Percentiles rank a stretch among this genome's conserved stretches.
Evolutionary conservation across 2,113 vertebrate species (phyloP).

Genomic region (Asarcornis scutulata): DNA sequence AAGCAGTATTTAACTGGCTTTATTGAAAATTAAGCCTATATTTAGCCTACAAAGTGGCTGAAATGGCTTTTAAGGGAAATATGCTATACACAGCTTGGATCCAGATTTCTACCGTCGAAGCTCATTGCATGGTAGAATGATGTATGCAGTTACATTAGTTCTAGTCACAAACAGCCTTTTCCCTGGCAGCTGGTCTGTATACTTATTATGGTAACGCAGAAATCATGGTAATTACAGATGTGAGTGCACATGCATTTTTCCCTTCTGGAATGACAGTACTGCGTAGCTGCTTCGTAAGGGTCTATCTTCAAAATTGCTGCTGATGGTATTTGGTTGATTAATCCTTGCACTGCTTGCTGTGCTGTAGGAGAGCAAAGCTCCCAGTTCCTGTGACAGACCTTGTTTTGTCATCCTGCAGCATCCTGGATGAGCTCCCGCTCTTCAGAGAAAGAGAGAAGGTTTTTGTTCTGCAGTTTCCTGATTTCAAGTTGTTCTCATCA

Average conservation of each 20-base stretch:
- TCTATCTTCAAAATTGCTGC: rapidly evolving
- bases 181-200: background rate
- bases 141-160: background rate
- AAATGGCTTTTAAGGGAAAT: background rate
- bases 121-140: background rate
- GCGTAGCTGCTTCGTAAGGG: background rate
- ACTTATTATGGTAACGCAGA: background rate
- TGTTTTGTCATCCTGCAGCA: background rate
- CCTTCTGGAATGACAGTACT: background rate
- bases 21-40: background rate
- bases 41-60: background rate
- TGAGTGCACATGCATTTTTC: background rate
- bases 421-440: background rate
- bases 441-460: background rate
- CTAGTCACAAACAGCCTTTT: background rate
- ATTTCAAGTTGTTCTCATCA: background rate
- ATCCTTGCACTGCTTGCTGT: background rate
- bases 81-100: rapidly evolving
- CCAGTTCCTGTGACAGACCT: background rate
- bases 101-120: background rate
- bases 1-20: background rate
- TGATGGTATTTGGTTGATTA: background rate
- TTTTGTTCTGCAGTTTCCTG: background rate
- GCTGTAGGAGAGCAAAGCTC: background rate
- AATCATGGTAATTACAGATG: background rate